Evolutionary conservation across 1,140 invertebrate genomes (phyloP).

Genomic region (Orchestia grillus): DNA sequence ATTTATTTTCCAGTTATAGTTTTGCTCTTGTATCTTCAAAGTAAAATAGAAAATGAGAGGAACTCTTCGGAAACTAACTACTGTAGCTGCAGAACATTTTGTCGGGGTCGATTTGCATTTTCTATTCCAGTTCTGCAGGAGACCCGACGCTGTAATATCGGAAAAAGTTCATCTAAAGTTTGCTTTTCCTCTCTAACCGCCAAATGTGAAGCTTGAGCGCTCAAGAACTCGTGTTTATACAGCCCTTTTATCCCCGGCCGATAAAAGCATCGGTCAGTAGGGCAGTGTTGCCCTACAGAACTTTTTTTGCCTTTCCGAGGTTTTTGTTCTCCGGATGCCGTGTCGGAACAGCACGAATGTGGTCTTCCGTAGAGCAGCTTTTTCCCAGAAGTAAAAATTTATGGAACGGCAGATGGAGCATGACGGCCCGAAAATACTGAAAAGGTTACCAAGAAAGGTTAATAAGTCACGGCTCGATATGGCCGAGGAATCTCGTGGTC

Average conservation of each 20-base stretch:
- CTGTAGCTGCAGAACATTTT: neutral
- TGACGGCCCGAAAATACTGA: slow-evolving; percentile 46
- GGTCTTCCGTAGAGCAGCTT: slow-evolving; percentile 31
- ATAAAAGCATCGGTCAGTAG: slow-evolving; percentile 55
- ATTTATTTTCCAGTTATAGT: neutral
- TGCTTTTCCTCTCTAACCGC: neutral
- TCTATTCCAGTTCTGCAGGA: neutral
- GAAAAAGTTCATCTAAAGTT: neutral
- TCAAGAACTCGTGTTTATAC: slow-evolving; percentile 46
- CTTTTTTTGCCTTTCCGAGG: slow-evolving; percentile 12
- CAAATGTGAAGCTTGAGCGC: slow-evolving; percentile 17
- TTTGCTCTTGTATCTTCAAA: neutral
- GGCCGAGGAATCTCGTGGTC: neutral
- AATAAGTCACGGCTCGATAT: slow-evolving; percentile 44
- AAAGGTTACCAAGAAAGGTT: slow-evolving; percentile 50
- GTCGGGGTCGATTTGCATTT: neutral
- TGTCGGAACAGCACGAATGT: slow-evolving; percentile 54
- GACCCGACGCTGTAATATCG: neutral
- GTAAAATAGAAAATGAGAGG: neutral
- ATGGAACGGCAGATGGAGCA: slow-evolving; percentile 44
- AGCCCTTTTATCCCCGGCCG: slow-evolving; percentile 15
- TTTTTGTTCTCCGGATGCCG: slow-evolving; percentile 47
- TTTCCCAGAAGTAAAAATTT: slow-evolving; percentile 49
- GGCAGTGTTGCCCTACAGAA: neutral
- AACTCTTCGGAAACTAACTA: neutral